phyloP scores from a whole-genome alignment of 2,113 vertebrate genomes.

The Elgaria multicarinata region DNA sequence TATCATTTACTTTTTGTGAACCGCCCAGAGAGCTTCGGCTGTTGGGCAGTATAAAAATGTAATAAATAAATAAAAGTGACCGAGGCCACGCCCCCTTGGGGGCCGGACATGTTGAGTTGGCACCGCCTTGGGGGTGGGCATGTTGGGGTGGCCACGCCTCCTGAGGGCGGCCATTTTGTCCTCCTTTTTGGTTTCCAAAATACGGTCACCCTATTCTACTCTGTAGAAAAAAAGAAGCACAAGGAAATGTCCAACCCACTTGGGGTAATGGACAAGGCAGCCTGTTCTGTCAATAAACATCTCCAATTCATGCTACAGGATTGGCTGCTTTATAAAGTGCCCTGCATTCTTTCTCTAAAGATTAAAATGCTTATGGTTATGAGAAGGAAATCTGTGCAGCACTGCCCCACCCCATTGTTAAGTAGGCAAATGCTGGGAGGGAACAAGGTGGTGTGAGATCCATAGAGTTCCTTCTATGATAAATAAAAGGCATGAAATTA shows the following conservation, averaged over 20 bases:
- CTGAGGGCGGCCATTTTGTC: too few relatives aligned
- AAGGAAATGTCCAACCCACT: not conserved
- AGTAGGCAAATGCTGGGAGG: not conserved
- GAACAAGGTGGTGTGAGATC: not conserved
- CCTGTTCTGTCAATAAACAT: not conserved
- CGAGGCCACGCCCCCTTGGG: too few relatives aligned
- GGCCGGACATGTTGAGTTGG: too few relatives aligned
- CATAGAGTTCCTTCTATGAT: not conserved
- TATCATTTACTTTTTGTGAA: too few relatives aligned
- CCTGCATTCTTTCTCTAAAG: not conserved
- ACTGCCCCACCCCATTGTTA: not conserved
- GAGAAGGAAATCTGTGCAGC: not conserved
- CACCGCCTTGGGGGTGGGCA: too few relatives aligned
- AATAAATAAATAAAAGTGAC: too few relatives aligned
- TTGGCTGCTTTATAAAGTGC: not conserved
- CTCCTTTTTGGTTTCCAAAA: too few relatives aligned
- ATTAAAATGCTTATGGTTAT: not conserved
- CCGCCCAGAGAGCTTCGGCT: too few relatives aligned
- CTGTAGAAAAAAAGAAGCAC: too few relatives aligned
- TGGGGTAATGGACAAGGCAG: not conserved
- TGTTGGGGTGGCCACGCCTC: too few relatives aligned
- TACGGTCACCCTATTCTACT: too few relatives aligned
- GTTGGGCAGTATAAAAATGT: too few relatives aligned
- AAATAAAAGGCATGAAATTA: conserved; percentile 26
- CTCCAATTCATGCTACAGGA: not conserved